Evolutionary conservation across 2,888 invertebrate species (phyloP).

Genomic region (Molanna angustata): DNA sequence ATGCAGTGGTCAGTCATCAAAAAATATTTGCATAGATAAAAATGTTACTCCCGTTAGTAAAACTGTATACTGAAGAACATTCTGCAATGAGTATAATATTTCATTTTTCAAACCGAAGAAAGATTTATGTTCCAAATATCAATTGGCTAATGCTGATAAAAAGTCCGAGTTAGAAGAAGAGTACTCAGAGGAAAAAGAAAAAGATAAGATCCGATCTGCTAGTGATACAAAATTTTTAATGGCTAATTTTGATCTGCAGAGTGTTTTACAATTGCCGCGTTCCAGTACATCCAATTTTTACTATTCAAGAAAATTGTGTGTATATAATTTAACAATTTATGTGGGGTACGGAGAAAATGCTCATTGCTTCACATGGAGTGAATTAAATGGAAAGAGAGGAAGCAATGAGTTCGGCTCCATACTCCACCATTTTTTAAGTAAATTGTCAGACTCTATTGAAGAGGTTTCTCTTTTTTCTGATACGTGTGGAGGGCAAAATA

Average conservation of each 20-base stretch:
- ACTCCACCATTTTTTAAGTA: background rate
- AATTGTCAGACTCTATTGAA: background rate
- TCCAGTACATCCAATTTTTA: background rate
- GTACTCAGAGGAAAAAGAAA: background rate
- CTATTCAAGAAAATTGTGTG: conserved; percentile 1
- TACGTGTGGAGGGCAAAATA: conserved; percentile 9
- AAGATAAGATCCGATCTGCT: background rate
- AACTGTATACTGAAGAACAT: too few relatives aligned
- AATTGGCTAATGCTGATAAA: too few relatives aligned
- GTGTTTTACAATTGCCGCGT: background rate
- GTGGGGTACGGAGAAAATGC: background rate
- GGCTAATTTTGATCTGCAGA: background rate
- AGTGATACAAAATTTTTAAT: background rate
- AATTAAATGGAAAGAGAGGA: conserved; percentile 1
- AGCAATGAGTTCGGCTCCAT: conserved; percentile 1
- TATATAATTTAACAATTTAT: conserved; percentile 5
- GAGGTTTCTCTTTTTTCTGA: conserved; percentile 2
- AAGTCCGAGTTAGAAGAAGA: too few relatives aligned
- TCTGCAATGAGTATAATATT: too few relatives aligned
- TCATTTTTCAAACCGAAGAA: too few relatives aligned
- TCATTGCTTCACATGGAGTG: conserved; percentile 6
- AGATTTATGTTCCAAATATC: too few relatives aligned
- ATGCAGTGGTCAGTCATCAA: too few relatives aligned
- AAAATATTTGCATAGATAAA: too few relatives aligned
- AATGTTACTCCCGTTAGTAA: too few relatives aligned